phyloP scores from a whole-genome alignment of 2,113 vertebrate genomes.

The Carlito syrichta region DNA sequence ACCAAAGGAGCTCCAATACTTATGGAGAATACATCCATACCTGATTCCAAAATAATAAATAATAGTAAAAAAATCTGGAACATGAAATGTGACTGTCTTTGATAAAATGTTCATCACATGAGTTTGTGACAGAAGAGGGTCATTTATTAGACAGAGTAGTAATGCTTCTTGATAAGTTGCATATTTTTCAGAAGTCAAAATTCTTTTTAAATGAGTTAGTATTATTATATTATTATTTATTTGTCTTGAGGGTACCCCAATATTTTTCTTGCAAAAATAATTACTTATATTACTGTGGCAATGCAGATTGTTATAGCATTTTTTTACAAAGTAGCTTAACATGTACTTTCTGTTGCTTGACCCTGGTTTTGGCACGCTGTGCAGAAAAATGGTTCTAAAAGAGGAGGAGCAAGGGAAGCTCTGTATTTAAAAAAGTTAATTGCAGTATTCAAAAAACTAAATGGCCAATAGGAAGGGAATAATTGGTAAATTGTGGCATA shows the following conservation, averaged over 20 bases:
- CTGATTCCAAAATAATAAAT: constrained; percentile 11
- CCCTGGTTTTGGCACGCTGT: not conserved
- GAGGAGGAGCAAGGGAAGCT: not conserved
- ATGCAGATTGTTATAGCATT: not conserved
- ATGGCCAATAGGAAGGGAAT: not conserved
- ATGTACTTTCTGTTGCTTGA: not conserved
- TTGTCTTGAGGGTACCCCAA: not conserved
- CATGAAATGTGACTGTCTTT: not conserved
- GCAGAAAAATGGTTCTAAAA: not conserved
- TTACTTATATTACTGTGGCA: not conserved
- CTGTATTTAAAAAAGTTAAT: not conserved
- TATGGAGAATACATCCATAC: not conserved
- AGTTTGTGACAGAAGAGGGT: not conserved
- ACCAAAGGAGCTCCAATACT: not conserved
- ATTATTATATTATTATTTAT: not conserved
- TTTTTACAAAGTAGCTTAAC: not conserved
- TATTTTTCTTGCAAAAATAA: constrained; percentile 27
- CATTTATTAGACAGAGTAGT: not conserved
- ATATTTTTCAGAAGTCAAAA: constrained; percentile 5
- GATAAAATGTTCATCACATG: not conserved
- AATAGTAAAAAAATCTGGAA: not conserved
- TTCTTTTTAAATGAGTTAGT: not conserved
- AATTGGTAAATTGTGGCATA: not conserved
- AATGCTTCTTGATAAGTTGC: not conserved
- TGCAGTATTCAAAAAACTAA: not conserved